These are phyloP conservation scores for Drosophila austrosaltans DNA, from an alignment of 2,888 invertebrate genomes.

Conservation along the genomic window DNA sequence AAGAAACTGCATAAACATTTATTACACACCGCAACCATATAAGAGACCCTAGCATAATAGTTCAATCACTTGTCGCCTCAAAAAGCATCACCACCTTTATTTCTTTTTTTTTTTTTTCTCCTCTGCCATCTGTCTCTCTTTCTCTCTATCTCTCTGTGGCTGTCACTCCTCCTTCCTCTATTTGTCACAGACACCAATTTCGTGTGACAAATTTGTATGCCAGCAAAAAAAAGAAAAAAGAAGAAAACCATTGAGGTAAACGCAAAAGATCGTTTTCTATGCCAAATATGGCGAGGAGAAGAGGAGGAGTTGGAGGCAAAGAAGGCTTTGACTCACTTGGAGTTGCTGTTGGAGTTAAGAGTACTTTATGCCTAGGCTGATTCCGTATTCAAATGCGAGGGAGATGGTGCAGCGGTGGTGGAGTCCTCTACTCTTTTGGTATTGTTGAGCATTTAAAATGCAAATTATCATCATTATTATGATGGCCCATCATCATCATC, in stretches of 20 bases:
- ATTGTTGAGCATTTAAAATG: conserved; percentile 78
- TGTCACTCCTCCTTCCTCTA: conserved; percentile 43
- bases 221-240: conserved; percentile 7
- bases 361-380: conserved; percentile 66
- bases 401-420: conserved; percentile 4
- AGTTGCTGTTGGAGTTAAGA: conserved; percentile 19
- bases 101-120: neutral
- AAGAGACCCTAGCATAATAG: conserved; percentile 62
- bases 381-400: conserved; percentile 66
- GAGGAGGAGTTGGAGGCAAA: neutral
- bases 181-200: conserved; percentile 80
- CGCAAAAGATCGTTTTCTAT: conserved; percentile 43
- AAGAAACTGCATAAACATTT: conserved; percentile 47
- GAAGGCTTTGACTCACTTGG: conserved; percentile 29
- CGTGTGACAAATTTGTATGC: conserved; percentile 78
- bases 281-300: conserved; percentile 68
- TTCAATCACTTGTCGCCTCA: conserved; percentile 74
- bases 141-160: neutral
- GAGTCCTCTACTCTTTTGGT: conserved; percentile 52
- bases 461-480: conserved; percentile 79
- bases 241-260: conserved; percentile 12
- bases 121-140: neutral
- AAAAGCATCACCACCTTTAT: conserved; percentile 30
- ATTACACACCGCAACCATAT: conserved; percentile 53
- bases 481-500: conserved; percentile 62